These are phyloP conservation scores for Cryptocheilus praepositus DNA, from an alignment of 2,888 invertebrate genomes.

Conservation along the genomic window DNA sequence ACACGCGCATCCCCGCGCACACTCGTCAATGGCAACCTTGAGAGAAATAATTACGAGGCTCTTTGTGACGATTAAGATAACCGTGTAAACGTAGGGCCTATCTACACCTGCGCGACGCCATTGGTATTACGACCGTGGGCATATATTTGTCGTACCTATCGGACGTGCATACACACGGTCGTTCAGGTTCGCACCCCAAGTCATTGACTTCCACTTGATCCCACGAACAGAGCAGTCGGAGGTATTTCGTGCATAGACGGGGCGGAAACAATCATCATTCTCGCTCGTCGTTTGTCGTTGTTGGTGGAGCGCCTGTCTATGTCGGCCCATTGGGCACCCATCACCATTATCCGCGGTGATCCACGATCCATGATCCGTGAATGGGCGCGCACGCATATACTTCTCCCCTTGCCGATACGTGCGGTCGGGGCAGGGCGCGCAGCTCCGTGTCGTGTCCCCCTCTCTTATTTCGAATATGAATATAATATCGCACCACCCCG, in stretches of 20 bases:
- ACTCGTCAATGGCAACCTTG: no score
- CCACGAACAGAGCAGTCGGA: conserved; percentile 26
- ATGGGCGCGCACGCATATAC: conserved; percentile 31
- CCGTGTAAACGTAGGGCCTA: no score
- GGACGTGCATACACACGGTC: no score
- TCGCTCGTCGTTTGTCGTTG: conserved; percentile 23
- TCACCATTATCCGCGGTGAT: conserved; percentile 52
- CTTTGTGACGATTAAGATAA: no score
- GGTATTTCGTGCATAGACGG: conserved; percentile 1
- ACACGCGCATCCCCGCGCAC: no score
- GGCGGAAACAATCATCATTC: neutral
- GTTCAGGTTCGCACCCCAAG: no score
- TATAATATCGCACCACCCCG: conserved; percentile 58
- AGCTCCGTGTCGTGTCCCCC: conserved; percentile 26
- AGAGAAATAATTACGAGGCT: no score
- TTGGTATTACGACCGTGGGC: no score
- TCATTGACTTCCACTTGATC: conserved; percentile 24
- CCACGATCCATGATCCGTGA: conserved; percentile 55
- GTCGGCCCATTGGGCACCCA: conserved; percentile 47
- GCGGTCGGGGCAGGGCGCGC: conserved; percentile 39
- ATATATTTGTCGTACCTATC: no score
- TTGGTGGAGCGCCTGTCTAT: conserved; percentile 30
- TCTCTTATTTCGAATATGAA: conserved; percentile 50
- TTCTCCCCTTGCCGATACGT: conserved; percentile 36
- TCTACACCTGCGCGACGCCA: no score